A percentile compares a stretch with the other conserved stretches of the same genome.
These are phyloP conservation scores for Pseudois nayaur DNA, from an alignment of 2,113 vertebrate species.

Conservation along the genomic window DNA sequence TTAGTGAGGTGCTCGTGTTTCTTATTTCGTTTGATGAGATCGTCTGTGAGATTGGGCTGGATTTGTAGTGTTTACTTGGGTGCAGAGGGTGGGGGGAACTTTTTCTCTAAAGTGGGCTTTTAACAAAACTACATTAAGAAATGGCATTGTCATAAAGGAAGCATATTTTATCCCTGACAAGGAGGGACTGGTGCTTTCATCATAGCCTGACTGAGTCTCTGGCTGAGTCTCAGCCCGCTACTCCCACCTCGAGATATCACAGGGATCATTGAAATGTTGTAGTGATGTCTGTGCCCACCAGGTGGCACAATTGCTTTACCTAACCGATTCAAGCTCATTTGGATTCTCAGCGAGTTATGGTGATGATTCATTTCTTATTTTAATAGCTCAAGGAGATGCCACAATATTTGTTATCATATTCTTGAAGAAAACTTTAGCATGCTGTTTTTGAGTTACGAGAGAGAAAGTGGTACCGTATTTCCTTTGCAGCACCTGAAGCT, in stretches of 20 bases:
- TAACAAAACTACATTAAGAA: background rate
- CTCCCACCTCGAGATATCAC: background rate
- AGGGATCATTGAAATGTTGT: background rate
- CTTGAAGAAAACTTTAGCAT: constrained; percentile 7
- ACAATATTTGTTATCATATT: constrained; percentile 16
- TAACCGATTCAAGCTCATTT: background rate
- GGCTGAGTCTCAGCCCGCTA: background rate
- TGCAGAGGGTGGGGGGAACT: background rate
- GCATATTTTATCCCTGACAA: no score
- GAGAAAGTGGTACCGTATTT: background rate
- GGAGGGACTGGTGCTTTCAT: background rate
- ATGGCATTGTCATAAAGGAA: background rate
- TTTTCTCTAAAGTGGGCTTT: background rate
- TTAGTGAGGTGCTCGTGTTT: background rate
- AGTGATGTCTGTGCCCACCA: constrained; percentile 64
- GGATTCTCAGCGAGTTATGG: background rate
- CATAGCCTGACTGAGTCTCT: background rate
- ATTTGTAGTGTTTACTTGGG: background rate
- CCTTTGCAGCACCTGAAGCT: constrained; percentile 1
- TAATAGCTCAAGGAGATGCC: constrained; percentile 28
- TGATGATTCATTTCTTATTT: constrained; percentile 57
- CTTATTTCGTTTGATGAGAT: background rate
- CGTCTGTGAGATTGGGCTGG: background rate
- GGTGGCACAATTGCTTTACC: constrained; percentile 75
- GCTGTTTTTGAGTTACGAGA: background rate